Base-by-base conservation (phyloP, 2,113 vertebrate genomes). In the Oceanodroma tethys region DNA sequence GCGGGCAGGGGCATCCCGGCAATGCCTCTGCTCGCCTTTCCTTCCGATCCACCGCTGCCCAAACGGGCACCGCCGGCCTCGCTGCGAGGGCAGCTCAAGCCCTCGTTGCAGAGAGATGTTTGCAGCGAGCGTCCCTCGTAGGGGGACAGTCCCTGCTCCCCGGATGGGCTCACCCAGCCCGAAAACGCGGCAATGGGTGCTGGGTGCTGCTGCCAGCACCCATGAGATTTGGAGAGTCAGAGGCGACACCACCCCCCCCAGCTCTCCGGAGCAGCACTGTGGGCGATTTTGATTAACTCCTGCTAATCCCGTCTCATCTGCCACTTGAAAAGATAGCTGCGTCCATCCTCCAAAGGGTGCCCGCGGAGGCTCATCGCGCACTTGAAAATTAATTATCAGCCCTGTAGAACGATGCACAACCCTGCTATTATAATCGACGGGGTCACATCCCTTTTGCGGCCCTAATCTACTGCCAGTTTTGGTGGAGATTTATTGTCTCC, bases 341-440 rank as follows among this genome's bases (percentile, higher is more conserved):
- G 6, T 59, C 93, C 20, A 4, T 90, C 84, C 97, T 82, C 87
- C 0, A 6, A 89, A n/a, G 87, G 85, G 55, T 86, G 82, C 66
- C 89, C 0, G 3, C 13, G 0, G 70, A 81, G 95, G 45, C 91
- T 95, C 89, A 13, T 95, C 92, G 86, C 6, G 0, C 73, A 42
- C 96, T 96, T 70, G 82, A 75, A 95, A 96, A 96, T 98, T 96
- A 98, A 97, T 98, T 98, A 97, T 52, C 87, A 81, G 93, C 92
- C 93, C 87, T 75, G 92, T 63, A 84, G 91, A 91, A 90, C 2
- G 38, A 95, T 3, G 80, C 95, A 38, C 1, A 56, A 81, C 92
- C 93, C 91, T 34, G 80, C 92, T 93, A 90, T 97, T 94, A 89
- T 83, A 89, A 97, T 96, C 96, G 96, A 87, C 45, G 2, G 86